Evolutionary conservation across 2,888 invertebrate genomes (phyloP).

Genomic region (Serripes groenlandicus): DNA sequence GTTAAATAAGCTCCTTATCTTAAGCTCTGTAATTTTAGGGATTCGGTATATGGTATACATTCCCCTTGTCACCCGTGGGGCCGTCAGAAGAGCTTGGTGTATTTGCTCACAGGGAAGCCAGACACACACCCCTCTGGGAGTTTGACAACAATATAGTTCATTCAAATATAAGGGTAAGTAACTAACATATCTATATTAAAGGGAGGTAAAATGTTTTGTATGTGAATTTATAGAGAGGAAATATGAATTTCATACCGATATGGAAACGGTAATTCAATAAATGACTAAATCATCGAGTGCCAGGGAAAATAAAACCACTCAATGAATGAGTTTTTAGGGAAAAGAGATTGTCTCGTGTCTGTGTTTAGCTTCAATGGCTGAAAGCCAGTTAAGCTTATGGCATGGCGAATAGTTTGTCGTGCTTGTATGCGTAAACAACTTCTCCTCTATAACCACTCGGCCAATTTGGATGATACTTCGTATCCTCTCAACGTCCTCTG

Average conservation of each 20-base stretch:
- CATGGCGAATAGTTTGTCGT: too few relatives aligned
- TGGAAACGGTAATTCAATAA: neutral
- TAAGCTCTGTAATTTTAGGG: constrained; percentile 19
- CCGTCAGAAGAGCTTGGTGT: constrained; percentile 34
- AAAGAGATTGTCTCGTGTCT: too few relatives aligned
- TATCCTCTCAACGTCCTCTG: too few relatives aligned
- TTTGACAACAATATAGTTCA: constrained; percentile 59
- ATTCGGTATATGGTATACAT: constrained; percentile 55
- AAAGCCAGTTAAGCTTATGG: too few relatives aligned
- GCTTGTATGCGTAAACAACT: too few relatives aligned
- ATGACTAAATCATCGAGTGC: neutral
- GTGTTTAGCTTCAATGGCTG: too few relatives aligned
- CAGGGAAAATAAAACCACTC: neutral
- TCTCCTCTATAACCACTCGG: too few relatives aligned
- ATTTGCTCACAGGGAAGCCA: constrained; percentile 32
- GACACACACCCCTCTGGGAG: constrained; percentile 40
- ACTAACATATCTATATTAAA: neutral
- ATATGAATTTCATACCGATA: neutral
- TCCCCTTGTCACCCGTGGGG: constrained; percentile 49
- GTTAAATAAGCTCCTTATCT: neutral
- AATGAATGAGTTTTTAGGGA: too few relatives aligned
- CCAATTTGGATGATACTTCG: too few relatives aligned
- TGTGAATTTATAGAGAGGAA: too few relatives aligned
- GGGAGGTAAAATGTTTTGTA: too few relatives aligned
- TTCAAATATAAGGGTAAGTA: constrained; percentile 37